Evolutionary conservation across 2,888 invertebrate genomes (phyloP), one percentile per base, ranked within the genome.

Genomic region (Eucera pruinosa): DNA sequence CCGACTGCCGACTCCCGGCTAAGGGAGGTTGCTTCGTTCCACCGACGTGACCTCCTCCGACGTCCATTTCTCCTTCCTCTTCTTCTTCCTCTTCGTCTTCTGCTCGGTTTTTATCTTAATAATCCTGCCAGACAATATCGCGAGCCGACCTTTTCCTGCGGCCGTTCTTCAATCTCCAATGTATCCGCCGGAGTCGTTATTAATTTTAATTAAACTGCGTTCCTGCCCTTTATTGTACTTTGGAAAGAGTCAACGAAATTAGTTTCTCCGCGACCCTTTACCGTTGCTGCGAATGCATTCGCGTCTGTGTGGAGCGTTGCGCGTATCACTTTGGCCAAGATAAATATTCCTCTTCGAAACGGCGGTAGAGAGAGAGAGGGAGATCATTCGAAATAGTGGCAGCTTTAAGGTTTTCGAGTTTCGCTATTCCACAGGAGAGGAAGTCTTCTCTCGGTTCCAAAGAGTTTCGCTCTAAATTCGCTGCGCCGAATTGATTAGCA

Each of bases 111-210:
- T 52, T 62, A 74, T 73, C 74, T 79, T 81, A 81, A 83, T 79
- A 79, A 84, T 75, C 75, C 73, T 67, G 62, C 65, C 74, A 67
- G 69, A 77, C 71, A 77, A 81, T 83, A 83, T 76, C 43, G 61
- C 25, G 15, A 20, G 20, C 18, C 36, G 41, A 30, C 52, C 48
- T 52, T 41, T 50, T 30, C 41, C 11, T 2, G 27, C 39, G 47
- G 23, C 60, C 60, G n/a, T 62, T 43, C 70, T 73, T 73, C 73
- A 57, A 62, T 57, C 41, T 45, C 50, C 30, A 43, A 62, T 45
- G 50, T 43, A 74, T 74, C 43, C 62, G 11, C 11, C 72, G 18
- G 41, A 7, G 18, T 64, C 71, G 64, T 52, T 74, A 64, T 58
- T 74, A 71, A 50, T 71, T 74, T 74, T 71, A 71, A 74, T 74